phyloP scores from a whole-genome alignment of 2,797 vertebrate species.

The Thaleichthys pacificus region DNA sequence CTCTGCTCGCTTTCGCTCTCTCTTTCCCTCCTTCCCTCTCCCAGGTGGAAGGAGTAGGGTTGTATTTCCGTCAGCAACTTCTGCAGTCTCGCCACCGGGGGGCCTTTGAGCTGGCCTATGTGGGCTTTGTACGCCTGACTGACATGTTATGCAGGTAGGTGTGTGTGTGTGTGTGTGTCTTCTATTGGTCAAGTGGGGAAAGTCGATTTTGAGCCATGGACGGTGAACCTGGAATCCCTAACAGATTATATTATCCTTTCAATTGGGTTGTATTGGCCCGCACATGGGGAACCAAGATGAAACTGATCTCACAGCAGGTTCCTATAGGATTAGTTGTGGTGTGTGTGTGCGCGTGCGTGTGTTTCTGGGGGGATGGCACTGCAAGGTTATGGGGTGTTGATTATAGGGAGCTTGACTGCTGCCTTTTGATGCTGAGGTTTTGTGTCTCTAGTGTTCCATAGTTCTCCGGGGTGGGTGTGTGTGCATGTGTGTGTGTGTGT shows the following conservation, averaged over 20 bases:
- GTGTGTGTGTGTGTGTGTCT: conserved; percentile 5
- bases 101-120: conserved; percentile 95
- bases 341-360: not conserved
- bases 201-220: conserved; percentile 21
- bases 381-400: conserved; percentile 45
- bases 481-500: not conserved
- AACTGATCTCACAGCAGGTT: not conserved
- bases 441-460: conserved; percentile 20
- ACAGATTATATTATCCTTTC: not conserved
- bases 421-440: conserved; percentile 35
- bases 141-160: conserved; percentile 89
- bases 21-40: conserved; percentile 30
- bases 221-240: not conserved
- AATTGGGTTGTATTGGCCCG: not conserved
- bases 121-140: conserved; percentile 93
- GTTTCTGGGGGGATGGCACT: not conserved
- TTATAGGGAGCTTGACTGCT: conserved; percentile 31
- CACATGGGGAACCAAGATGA: not conserved
- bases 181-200: not conserved
- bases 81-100: conserved; percentile 95
- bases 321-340: conserved; percentile 6
- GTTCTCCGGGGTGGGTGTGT: conserved; percentile 2
- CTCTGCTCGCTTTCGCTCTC: not conserved
- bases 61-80: conserved; percentile 93
- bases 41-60: conserved; percentile 89